Percentiles rank a stretch among this genome's conserved stretches.
These are phyloP conservation scores for Caenorhabditis latens DNA, from an alignment of 1,140 invertebrate species.

Conservation along the genomic window DNA sequence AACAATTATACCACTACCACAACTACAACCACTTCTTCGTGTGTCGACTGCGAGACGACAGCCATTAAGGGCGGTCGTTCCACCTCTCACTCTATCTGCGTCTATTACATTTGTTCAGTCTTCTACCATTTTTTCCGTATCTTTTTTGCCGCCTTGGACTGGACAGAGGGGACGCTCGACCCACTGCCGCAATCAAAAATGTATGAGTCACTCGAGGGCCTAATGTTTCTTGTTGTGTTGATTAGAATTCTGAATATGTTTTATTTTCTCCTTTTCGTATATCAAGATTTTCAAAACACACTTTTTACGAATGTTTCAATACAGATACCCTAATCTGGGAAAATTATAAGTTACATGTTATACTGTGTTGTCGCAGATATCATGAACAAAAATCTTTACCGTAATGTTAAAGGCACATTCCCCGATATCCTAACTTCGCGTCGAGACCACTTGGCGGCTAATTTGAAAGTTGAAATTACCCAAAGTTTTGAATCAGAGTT, in stretches of 20 bases:
- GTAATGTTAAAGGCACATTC: constrained; percentile 1
- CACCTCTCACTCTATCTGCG: constrained; percentile 6
- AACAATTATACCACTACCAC: constrained; percentile 46
- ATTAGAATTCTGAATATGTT: neutral
- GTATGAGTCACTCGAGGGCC: neutral
- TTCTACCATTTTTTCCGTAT: constrained; percentile 10
- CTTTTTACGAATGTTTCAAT: too few species aligned
- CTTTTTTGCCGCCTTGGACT: constrained; percentile 42
- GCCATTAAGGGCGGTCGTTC: constrained; percentile 51
- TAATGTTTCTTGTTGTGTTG: constrained; percentile 10
- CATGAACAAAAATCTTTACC: neutral
- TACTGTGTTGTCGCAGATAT: too few species aligned
- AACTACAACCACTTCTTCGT: neutral
- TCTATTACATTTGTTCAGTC: neutral
- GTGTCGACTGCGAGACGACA: constrained; percentile 28
- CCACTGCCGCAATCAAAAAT: constrained; percentile 29
- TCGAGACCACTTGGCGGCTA: neutral
- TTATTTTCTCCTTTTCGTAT: neutral
- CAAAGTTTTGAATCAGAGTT: too few species aligned
- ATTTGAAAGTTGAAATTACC: too few species aligned
- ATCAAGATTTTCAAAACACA: neutral
- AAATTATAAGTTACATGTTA: too few species aligned
- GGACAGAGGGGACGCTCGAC: constrained; percentile 28
- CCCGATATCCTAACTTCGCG: neutral
- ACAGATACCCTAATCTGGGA: too few species aligned